Percentiles rank a stretch among this genome's conserved stretches.
Evolutionary conservation across 1,140 invertebrate species (phyloP).

Genomic region (Zaprionus lachaisei): DNA sequence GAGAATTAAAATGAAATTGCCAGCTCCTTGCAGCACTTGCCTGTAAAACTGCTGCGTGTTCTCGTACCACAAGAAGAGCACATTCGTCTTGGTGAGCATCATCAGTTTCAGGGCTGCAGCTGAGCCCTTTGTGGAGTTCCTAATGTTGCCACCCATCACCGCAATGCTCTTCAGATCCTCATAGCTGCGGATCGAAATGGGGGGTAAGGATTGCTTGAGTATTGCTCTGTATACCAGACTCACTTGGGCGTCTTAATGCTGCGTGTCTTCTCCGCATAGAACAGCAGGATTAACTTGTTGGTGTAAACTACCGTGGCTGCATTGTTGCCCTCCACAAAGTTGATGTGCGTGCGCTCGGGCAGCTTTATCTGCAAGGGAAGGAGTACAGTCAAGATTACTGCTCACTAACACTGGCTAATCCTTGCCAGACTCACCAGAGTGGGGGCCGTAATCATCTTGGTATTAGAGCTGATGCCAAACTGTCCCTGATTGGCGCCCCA

Average conservation of each 20-base stretch:
- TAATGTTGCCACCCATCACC: slow-evolving; percentile 66
- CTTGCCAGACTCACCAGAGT: slow-evolving; percentile 69
- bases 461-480: slow-evolving; percentile 85
- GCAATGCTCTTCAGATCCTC: slow-evolving; percentile 77
- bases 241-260: slow-evolving; percentile 78
- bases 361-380: slow-evolving; percentile 58
- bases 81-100: slow-evolving; percentile 77
- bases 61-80: slow-evolving; percentile 82
- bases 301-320: slow-evolving; percentile 73
- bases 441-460: slow-evolving; percentile 63
- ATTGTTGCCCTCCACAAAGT: slow-evolving; percentile 79
- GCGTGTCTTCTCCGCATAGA: slow-evolving; percentile 72
- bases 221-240: slow-evolving; percentile 4
- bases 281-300: slow-evolving; percentile 66
- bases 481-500: slow-evolving; percentile 91
- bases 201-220: background rate
- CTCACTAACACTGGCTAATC: background rate
- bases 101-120: slow-evolving; percentile 74
- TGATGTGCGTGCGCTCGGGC: slow-evolving; percentile 54
- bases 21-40: slow-evolving; percentile 30
- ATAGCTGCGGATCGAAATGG: slow-evolving; percentile 49
- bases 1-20: background rate
- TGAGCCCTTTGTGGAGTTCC: slow-evolving; percentile 68
- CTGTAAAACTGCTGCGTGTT: slow-evolving; percentile 79
- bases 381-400: background rate